These are phyloP conservation scores for Poeciliopsis turneri DNA, from an alignment of 2,797 vertebrate genomes.

Conservation along the genomic window DNA sequence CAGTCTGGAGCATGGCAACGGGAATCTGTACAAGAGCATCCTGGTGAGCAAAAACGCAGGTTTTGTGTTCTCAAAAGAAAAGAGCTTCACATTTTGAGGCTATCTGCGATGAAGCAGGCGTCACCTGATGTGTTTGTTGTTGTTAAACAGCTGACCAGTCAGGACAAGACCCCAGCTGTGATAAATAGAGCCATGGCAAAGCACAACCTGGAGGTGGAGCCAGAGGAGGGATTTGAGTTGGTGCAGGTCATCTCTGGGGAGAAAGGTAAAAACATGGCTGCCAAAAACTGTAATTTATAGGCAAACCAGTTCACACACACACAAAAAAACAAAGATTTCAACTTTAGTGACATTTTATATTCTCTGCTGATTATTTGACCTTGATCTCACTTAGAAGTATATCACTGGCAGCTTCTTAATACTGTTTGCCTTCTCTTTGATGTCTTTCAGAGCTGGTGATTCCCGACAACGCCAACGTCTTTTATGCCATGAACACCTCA, in stretches of 20 bases:
- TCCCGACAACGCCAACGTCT: slow-evolving; percentile 91
- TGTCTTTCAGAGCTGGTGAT: slow-evolving; percentile 87
- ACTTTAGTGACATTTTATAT: background rate
- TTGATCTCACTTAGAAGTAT: background rate
- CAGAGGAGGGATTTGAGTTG: slow-evolving; percentile 87
- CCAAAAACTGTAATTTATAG: background rate
- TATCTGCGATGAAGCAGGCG: background rate
- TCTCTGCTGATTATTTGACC: background rate
- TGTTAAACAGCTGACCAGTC: slow-evolving; percentile 87
- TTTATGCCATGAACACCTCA: slow-evolving; percentile 95
- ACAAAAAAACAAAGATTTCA: background rate
- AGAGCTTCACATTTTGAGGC: background rate
- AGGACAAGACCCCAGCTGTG: slow-evolving; percentile 92
- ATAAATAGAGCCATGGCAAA: slow-evolving; percentile 91
- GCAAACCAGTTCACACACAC: background rate
- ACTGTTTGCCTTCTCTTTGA: background rate
- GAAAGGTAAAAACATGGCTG: slow-evolving; percentile 81
- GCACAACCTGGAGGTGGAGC: slow-evolving; percentile 89
- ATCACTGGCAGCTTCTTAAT: background rate
- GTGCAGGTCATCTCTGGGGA: slow-evolving; percentile 94
- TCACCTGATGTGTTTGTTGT: background rate
- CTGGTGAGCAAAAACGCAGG: slow-evolving; percentile 78
- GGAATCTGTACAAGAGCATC: slow-evolving; percentile 96
- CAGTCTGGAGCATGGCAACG: slow-evolving; percentile 87
- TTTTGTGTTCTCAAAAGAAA: background rate